These are phyloP conservation scores for Rousettus leschenaultii DNA, from an alignment of 2,113 vertebrate genomes.

Conservation along the genomic window DNA sequence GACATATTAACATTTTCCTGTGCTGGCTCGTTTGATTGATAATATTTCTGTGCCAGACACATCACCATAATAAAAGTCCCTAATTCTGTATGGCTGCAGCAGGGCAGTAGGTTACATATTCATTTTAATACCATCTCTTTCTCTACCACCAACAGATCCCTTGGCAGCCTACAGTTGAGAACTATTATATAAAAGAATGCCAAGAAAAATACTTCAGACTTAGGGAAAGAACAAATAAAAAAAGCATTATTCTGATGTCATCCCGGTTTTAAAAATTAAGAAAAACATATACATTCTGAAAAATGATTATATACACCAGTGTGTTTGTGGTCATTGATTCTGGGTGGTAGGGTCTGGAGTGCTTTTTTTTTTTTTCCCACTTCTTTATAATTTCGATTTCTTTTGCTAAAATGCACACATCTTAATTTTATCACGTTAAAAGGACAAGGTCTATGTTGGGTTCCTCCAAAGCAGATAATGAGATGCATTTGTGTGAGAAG, in stretches of 20 bases:
- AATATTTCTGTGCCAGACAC: neutral
- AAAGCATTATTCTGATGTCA: neutral
- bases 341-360: neutral
- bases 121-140: neutral
- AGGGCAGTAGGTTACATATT: neutral
- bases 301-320: neutral
- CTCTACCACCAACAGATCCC: neutral
- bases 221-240: neutral
- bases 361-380: neutral
- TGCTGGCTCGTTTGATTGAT: neutral
- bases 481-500: neutral
- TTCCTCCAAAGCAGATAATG: neutral
- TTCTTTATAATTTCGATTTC: neutral
- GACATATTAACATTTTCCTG: neutral
- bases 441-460: neutral
- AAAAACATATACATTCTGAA: neutral
- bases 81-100: neutral
- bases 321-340: neutral
- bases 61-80: neutral
- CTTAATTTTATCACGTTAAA: neutral
- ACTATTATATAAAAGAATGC: neutral
- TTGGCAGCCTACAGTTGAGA: neutral
- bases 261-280: neutral
- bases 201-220: neutral
- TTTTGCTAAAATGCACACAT: neutral